These are phyloP conservation scores for Proisotoma minuta DNA, from an alignment of 2,888 invertebrate species.

Conservation along the genomic window DNA sequence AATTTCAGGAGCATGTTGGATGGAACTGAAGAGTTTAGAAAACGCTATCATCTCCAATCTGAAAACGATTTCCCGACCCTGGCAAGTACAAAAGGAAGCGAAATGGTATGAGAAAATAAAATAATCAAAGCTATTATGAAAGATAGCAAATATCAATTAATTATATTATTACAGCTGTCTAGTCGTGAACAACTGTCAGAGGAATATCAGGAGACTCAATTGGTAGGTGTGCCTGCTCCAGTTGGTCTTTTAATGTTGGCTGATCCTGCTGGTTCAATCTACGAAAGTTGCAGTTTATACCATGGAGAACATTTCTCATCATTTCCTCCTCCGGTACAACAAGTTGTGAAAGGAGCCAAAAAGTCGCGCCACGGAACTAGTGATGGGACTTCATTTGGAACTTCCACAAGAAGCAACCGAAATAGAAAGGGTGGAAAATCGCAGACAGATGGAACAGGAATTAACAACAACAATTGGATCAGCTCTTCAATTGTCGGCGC, in stretches of 20 bases:
- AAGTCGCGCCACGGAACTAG: slow-evolving; percentile 8
- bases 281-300: slow-evolving; percentile 19
- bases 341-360: slow-evolving; percentile 13
- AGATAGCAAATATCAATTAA: neutral
- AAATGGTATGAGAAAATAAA: neutral
- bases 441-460: slow-evolving; percentile 15
- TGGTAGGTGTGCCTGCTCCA: slow-evolving; percentile 22
- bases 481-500: slow-evolving; percentile 34
- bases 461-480: slow-evolving; percentile 34
- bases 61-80: slow-evolving; percentile 47
- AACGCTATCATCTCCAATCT: slow-evolving; percentile 45
- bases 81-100: neutral
- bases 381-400: slow-evolving; percentile 12
- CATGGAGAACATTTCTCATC: too few species aligned
- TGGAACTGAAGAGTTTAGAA: slow-evolving; percentile 18
- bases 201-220: slow-evolving; percentile 20
- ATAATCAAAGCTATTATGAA: neutral
- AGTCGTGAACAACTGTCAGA: slow-evolving; percentile 45
- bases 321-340: slow-evolving; percentile 3
- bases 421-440: slow-evolving; percentile 9
- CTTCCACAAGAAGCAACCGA: neutral
- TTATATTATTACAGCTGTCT: slow-evolving; percentile 38
- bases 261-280: slow-evolving; percentile 31
- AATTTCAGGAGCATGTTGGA: slow-evolving; percentile 22
- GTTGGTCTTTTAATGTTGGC: slow-evolving; percentile 33